phyloP scores from a whole-genome alignment of 1,140 invertebrate species.

The Hycleus phaleratus region DNA sequence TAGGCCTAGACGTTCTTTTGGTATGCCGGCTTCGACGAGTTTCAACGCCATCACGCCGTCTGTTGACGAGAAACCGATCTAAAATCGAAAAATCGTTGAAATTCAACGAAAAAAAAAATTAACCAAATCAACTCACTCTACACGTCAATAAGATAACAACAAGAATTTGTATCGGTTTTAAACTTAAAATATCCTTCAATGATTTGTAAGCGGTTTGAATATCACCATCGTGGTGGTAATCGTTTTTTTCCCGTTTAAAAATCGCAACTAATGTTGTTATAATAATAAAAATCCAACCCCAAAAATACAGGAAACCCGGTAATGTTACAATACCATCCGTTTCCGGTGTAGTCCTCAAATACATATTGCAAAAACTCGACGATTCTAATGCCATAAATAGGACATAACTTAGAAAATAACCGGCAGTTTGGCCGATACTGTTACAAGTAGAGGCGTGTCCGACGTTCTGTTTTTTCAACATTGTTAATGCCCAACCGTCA shows the following conservation, averaged over 20 bases:
- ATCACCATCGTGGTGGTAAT: conserved; percentile 43
- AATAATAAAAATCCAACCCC: conserved; percentile 86
- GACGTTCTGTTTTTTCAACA: conserved; percentile 93
- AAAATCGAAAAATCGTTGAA: conserved; percentile 29
- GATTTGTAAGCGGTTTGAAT: conserved; percentile 71
- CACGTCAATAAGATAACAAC: conserved; percentile 79
- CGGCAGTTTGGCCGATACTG: conserved; percentile 95
- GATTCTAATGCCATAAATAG: conserved; percentile 97
- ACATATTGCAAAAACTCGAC: conserved; percentile 90
- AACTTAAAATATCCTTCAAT: conserved; percentile 74
- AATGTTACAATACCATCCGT: conserved; percentile 75
- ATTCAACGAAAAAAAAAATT: not conserved
- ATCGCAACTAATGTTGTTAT: conserved; percentile 85
- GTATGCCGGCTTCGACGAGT: conserved; percentile 89
- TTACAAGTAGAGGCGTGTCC: conserved; percentile 99
- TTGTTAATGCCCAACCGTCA: conserved; percentile 99
- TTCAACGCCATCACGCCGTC: conserved; percentile 94
- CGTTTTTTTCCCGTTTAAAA: conserved; percentile 73
- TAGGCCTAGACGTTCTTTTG: conserved; percentile 89
- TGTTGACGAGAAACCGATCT: conserved; percentile 94
- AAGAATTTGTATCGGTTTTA: conserved; percentile 72
- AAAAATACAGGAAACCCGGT: conserved; percentile 87
- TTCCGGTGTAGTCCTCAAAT: conserved; percentile 67
- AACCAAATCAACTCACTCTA: conserved; percentile 57
- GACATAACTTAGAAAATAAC: conserved; percentile 96